These are phyloP conservation scores for Gymnorhina tibicen DNA, from an alignment of 2,113 vertebrate genomes.

Conservation along the genomic window DNA sequence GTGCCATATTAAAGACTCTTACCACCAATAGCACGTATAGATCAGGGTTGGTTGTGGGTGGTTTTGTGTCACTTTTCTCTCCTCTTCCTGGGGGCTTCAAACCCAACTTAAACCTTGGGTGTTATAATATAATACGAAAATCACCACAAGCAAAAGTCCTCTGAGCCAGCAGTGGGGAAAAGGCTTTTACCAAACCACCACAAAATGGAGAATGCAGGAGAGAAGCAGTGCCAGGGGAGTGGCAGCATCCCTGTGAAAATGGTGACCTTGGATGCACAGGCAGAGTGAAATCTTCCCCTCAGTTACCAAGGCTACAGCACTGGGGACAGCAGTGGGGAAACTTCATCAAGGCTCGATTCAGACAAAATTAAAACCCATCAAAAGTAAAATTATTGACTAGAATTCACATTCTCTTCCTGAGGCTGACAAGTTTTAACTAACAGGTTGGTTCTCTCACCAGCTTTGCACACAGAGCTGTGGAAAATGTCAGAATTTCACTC, in stretches of 20 bases:
- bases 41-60: neutral
- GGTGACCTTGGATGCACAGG: neutral
- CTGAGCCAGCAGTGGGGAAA: neutral
- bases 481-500: neutral
- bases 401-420: neutral
- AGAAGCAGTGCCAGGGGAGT: neutral
- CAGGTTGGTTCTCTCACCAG: neutral
- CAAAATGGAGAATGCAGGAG: neutral
- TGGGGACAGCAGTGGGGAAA: fast-evolving
- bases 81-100: neutral
- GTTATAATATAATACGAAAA: too few relatives aligned
- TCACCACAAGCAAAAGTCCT: neutral
- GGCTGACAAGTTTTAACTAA: neutral
- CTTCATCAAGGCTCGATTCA: neutral
- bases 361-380: neutral
- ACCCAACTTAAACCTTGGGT: neutral
- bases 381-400: neutral
- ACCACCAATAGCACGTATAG: neutral
- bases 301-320: neutral
- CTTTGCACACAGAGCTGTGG: neutral
- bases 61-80: neutral
- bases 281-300: neutral
- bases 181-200: neutral
- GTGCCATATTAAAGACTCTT: neutral
- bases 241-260: neutral